These are phyloP conservation scores for Gallinago stenura DNA, from an alignment of 2,797 vertebrate genomes.

Conservation along the genomic window DNA sequence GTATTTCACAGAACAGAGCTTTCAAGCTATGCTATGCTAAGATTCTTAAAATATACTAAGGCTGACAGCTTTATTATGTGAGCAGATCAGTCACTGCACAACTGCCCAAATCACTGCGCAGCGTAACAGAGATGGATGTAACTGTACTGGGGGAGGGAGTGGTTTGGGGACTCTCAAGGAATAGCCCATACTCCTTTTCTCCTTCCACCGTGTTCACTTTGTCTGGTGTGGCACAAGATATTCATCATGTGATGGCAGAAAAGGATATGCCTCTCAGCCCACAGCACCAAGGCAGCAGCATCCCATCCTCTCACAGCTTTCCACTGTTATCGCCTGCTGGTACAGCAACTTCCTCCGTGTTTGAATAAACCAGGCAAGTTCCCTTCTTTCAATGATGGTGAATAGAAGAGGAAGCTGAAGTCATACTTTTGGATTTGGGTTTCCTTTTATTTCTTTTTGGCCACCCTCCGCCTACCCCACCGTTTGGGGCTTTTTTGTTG, in stretches of 20 bases:
- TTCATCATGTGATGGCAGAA: not conserved
- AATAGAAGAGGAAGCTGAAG: constrained; percentile 44
- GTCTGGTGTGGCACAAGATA: not conserved
- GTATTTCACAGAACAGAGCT: not conserved
- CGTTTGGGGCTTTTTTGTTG: not conserved
- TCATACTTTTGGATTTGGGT: not conserved
- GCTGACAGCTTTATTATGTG: not conserved
- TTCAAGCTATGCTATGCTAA: not conserved
- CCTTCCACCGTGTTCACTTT: fast-evolving
- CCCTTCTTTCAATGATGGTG: not conserved
- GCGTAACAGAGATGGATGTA: fast-evolving
- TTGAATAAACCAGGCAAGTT: not conserved
- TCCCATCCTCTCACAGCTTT: not conserved
- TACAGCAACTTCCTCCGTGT: not conserved
- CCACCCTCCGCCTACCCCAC: fast-evolving
- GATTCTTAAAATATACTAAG: not conserved
- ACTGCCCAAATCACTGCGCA: not conserved
- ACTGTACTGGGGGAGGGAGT: not conserved
- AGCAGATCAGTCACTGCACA: not conserved
- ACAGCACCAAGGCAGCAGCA: not conserved
- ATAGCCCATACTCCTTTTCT: not conserved
- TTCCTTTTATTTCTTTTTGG: not conserved
- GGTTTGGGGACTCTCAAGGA: not conserved
- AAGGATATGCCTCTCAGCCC: not conserved
- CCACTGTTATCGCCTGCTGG: not conserved